phyloP scores from a whole-genome alignment of 2,888 invertebrate genomes.

The Parnassius smintheus region DNA sequence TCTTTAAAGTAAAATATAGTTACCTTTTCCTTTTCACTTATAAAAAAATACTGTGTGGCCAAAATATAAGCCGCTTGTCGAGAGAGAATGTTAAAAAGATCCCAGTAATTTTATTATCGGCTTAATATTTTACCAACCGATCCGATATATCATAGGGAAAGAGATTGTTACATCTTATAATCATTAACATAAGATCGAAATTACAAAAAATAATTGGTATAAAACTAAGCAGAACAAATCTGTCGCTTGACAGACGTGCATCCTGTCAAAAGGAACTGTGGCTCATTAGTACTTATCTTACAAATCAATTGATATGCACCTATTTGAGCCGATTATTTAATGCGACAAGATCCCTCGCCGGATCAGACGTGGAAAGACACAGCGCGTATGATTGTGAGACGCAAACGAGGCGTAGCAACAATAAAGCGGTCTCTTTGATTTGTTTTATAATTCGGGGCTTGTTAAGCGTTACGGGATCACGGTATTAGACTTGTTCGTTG shows the following conservation, averaged over 20 bases:
- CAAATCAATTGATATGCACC: slow-evolving; percentile 36
- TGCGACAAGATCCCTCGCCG: slow-evolving; percentile 30
- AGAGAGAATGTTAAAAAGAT: slow-evolving; percentile 53
- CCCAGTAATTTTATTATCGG: slow-evolving; percentile 64
- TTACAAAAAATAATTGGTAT: slow-evolving; percentile 8
- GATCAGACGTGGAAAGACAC: slow-evolving; percentile 29
- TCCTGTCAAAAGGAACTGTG: slow-evolving; percentile 49
- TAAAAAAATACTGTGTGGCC: slow-evolving; percentile 14
- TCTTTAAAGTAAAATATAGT: neutral
- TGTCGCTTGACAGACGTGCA: slow-evolving; percentile 53
- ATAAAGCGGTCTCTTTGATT: slow-evolving; percentile 40
- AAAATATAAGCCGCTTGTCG: slow-evolving; percentile 21
- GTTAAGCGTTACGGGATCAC: slow-evolving; percentile 26
- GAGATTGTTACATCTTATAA: neutral
- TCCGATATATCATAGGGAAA: neutral
- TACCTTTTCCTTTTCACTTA: too few species aligned
- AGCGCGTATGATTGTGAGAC: slow-evolving; percentile 34
- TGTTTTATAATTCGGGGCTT: slow-evolving; percentile 30
- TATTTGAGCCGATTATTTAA: slow-evolving; percentile 27
- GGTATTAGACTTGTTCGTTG: slow-evolving; percentile 15
- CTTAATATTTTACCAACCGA: slow-evolving; percentile 44
- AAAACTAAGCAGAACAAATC: slow-evolving; percentile 37
- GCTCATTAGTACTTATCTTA: slow-evolving; percentile 52
- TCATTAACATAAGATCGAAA: slow-evolving; percentile 29
- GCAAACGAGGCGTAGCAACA: slow-evolving; percentile 41